Base-by-base conservation (phyloP, 2,888 invertebrate genomes). In the Mythimna lalbum region DNA sequence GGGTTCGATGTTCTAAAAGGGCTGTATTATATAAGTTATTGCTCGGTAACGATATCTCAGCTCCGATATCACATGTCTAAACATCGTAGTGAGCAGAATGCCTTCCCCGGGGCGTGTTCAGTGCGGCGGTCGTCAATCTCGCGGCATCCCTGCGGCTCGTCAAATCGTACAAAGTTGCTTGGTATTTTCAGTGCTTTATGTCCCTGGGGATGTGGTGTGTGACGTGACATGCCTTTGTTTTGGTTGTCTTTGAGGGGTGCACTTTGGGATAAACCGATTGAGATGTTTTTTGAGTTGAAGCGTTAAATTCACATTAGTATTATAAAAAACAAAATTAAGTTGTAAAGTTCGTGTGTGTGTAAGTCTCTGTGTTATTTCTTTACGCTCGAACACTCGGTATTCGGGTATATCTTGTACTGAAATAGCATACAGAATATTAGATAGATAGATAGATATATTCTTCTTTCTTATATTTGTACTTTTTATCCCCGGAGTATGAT, bases 111-210 rank as follows among this genome's bases (percentile, higher is more conserved):
- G 79, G 83, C 67, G 74, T 77, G 67, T 71, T 81, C 72, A 63
- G 63, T 74, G 67, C 60, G 80, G 65, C 73, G 71, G 63, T 71
- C 80, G 77, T 80, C 80, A 83, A 83, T 83, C 77, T 73, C 69
- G 55, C 55, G 43, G 39, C 66, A 70, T 79, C 68, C 75, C 69
- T 49, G 33, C 63, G 70, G 69, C 72, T 81, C 73, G 79, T 81
- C 76, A 77, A 82, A 75, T 81, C 75, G 19, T 63, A 75, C 73
- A 78, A 80, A 78, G 63, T 72, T 74, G 63, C 71, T 55, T 71
- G 70, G 55, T 76, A 78, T 76, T 75, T 78, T 80, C 72, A 76
- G 61, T 55, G 55, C 63, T 80, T 73, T 65, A 67, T 56, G 23
- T 73, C 76, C 63, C 69, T 39, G 19, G 62, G 72, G 83, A 57